Percentiles rank a stretch among this genome's conserved stretches.
Evolutionary conservation across 2,113 vertebrate species (phyloP).

Genomic region (Callocephalon fimbriatum): DNA sequence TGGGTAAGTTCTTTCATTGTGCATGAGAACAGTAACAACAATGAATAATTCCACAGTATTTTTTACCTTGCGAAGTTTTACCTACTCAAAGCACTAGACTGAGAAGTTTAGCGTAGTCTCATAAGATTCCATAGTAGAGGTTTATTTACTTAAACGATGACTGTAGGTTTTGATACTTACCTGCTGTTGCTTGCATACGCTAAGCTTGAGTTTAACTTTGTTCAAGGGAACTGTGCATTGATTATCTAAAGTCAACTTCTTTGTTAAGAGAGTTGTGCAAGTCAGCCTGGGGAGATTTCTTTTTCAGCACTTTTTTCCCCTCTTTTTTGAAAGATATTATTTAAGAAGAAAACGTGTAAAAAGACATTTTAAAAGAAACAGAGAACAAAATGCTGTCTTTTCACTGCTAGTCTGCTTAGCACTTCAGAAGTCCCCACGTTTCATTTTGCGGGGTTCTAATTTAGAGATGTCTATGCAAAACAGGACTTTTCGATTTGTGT

Average conservation of each 20-base stretch:
- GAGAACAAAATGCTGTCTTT: not conserved
- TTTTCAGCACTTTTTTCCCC: not conserved
- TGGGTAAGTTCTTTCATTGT: not conserved
- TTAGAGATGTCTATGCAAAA: not conserved
- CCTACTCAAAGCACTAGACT: not conserved
- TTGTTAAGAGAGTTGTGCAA: not conserved
- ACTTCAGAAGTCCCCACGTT: not conserved
- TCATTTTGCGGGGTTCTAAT: not conserved
- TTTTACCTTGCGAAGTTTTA: not conserved
- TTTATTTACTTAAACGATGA: not conserved
- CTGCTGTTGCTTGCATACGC: rapidly evolving
- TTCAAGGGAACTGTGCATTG: not conserved
- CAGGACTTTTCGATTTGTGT: not conserved
- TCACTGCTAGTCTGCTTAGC: not conserved
- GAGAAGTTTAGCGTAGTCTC: not conserved
- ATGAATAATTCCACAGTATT: not conserved
- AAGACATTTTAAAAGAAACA: not conserved
- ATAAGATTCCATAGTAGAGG: not conserved
- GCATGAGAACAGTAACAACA: not conserved
- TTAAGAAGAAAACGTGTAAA: not conserved
- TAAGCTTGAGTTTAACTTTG: not conserved
- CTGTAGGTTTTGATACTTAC: rapidly evolving
- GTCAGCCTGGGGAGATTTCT: not conserved
- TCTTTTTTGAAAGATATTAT: not conserved
- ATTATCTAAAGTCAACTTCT: not conserved